Base-by-base conservation (phyloP, 2,113 vertebrate genomes). In the Abramis brama region DNA sequence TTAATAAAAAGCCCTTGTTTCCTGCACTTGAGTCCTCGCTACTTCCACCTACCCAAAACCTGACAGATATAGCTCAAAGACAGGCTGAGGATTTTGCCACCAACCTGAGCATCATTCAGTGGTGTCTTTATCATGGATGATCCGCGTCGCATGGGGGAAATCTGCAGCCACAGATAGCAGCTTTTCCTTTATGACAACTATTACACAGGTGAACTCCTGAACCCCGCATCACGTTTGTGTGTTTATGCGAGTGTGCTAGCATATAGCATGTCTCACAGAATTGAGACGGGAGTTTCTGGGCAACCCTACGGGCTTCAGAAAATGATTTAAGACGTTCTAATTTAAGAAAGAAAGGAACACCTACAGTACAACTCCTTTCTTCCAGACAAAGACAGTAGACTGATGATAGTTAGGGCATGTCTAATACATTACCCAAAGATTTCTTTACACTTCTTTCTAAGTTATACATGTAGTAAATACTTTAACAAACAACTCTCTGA, bases 181-280 rank as follows among this genome's bases (percentile, higher is more conserved):
- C 68, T 83, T 55, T 73, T 47, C 50, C 81, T 83, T 52, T 52
- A 73, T 83, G 30, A 83, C 81, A 70, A 39, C 81, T 39, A 59
- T 68, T 50, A 45, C 64, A 83, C 66, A 73, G 47, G 66, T 83
- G 82, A 74, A 83, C 82, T 59, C 23, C 68, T 83, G 82, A 83
- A 71, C 82, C 82, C 27, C 15, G 27, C 17, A 1, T 21, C 11
- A 3, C 9, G 11, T 68, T 43, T 52, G 73, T 68, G 45, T 79
- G 57, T 50, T 70, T 39, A 25, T 55, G 21, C 4, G 15, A 4
- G 9, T 70, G 25, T 7, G 19, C 45, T 36, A 21, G 36, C 36
- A 45, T 36, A 23, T 17, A 23, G 45, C 45, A 45, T 36, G 25
- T 50, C 45, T 82, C 25, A 6, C 62, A 36, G 45, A 39, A 82